Percentiles rank a stretch among this genome's conserved stretches.
Conservation (phyloP, 1,140 invertebrate genomes). For the Gonioctena quinquepunctata region DNA sequence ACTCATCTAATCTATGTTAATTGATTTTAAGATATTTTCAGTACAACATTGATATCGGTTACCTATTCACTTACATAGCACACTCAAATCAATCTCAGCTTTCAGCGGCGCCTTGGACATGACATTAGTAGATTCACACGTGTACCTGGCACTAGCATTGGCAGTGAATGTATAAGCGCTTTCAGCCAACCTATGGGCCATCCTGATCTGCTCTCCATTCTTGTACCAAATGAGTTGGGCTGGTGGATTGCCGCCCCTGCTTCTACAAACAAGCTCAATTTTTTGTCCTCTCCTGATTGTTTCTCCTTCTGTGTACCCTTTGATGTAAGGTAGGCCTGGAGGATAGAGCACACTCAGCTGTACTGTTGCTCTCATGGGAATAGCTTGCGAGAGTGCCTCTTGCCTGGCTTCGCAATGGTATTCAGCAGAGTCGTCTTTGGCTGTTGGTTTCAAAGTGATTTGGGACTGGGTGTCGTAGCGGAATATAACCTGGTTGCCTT, state of each 20-base stretch:
- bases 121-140: slow-evolving; percentile 89
- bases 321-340: slow-evolving; percentile 88
- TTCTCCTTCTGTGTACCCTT: slow-evolving; percentile 87
- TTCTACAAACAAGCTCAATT: slow-evolving; percentile 87
- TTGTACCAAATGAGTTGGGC: slow-evolving; percentile 94
- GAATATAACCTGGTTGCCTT: slow-evolving; percentile 52
- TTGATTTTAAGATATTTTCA: no score
- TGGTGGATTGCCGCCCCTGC: slow-evolving; percentile 92
- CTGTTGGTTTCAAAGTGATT: slow-evolving; percentile 75
- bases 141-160: slow-evolving; percentile 81
- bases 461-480: slow-evolving; percentile 59
- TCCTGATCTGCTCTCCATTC: slow-evolving; percentile 75
- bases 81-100: slow-evolving; percentile 82
- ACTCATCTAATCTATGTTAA: no score
- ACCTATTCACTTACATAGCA: slow-evolving; percentile 96
- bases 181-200: slow-evolving; percentile 69
- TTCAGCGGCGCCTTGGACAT: slow-evolving; percentile 83
- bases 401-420: slow-evolving; percentile 91
- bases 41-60: no score
- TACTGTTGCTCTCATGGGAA: slow-evolving; percentile 78
- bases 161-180: slow-evolving; percentile 86
- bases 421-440: slow-evolving; percentile 86
- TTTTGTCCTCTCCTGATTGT: slow-evolving; percentile 84
- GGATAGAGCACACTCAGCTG: slow-evolving; percentile 89
- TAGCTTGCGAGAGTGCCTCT: slow-evolving; percentile 79